Evolutionary conservation across 1,140 invertebrate genomes (phyloP).

Genomic region (Solenopsis fugax): DNA sequence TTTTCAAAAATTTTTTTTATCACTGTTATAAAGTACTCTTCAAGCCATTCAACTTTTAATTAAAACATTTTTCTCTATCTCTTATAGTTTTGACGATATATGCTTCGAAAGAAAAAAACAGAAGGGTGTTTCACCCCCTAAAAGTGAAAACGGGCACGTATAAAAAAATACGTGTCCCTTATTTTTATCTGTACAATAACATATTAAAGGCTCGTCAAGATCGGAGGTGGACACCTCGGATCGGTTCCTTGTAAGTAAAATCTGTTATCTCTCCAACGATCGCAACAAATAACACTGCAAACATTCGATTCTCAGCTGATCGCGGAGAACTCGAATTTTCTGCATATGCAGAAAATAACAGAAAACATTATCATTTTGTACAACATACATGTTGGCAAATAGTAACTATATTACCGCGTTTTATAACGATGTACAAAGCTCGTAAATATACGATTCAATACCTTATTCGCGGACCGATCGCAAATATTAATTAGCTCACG

Average conservation of each 20-base stretch:
- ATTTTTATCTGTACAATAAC: too few relatives aligned
- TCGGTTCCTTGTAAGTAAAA: neutral
- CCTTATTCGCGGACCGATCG: neutral
- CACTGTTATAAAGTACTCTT: too few relatives aligned
- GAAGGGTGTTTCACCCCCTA: too few relatives aligned
- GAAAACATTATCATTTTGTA: neutral
- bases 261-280: neutral
- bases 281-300: neutral
- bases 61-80: too few relatives aligned
- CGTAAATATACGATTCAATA: conserved; percentile 26
- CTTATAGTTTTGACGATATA: too few relatives aligned
- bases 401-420: neutral
- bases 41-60: too few relatives aligned
- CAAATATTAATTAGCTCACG: conserved; percentile 36
- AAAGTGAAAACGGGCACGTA: too few relatives aligned
- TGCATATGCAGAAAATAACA: neutral
- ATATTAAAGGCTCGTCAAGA: too few relatives aligned
- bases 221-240: too few relatives aligned
- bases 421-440: neutral
- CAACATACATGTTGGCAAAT: neutral
- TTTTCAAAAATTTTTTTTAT: too few relatives aligned
- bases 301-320: neutral
- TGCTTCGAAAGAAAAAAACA: too few relatives aligned
- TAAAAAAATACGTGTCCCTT: too few relatives aligned
- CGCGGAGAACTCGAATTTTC: neutral